A percentile compares a stretch with the other conserved stretches of the same genome.
phyloP scores from a whole-genome alignment of 2,113 vertebrate genomes.

The Puma concolor region DNA sequence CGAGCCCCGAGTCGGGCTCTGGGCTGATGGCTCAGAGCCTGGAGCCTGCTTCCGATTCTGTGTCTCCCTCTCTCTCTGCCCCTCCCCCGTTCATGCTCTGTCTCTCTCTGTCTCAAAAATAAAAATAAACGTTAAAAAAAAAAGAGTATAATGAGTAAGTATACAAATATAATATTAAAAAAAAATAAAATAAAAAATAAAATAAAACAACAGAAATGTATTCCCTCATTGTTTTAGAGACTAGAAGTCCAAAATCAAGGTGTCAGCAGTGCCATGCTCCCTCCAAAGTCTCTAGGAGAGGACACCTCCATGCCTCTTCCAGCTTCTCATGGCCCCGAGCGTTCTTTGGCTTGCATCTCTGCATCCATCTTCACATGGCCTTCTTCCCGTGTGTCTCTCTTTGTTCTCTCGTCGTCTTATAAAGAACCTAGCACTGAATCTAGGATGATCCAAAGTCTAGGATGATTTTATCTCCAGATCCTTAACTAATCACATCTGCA shows the following conservation, averaged over 20 bases:
- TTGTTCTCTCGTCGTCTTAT: not conserved
- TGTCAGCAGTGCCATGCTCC: not conserved
- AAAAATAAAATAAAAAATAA: too few species aligned
- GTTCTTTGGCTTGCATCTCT: not conserved
- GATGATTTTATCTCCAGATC: not conserved
- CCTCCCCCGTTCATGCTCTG: too few species aligned
- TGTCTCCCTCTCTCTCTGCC: too few species aligned
- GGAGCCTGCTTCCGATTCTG: too few species aligned
- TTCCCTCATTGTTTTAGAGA: not conserved
- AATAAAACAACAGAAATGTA: not conserved
- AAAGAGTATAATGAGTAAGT: too few species aligned
- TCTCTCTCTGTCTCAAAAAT: too few species aligned
- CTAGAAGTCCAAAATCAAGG: not conserved
- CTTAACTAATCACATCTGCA: not conserved
- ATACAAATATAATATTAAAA: too few species aligned
- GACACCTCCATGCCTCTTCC: not conserved
- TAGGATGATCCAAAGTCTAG: not conserved
- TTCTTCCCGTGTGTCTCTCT: not conserved
- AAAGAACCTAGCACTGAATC: not conserved
- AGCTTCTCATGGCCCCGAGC: not conserved
- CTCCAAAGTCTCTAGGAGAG: not conserved
- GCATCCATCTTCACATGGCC: not conserved
- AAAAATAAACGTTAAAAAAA: too few species aligned
- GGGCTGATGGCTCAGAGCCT: too few species aligned
- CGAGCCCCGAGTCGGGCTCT: too few species aligned